phyloP scores from a whole-genome alignment of 1,140 invertebrate species.

The Drosophila kohkoa region DNA sequence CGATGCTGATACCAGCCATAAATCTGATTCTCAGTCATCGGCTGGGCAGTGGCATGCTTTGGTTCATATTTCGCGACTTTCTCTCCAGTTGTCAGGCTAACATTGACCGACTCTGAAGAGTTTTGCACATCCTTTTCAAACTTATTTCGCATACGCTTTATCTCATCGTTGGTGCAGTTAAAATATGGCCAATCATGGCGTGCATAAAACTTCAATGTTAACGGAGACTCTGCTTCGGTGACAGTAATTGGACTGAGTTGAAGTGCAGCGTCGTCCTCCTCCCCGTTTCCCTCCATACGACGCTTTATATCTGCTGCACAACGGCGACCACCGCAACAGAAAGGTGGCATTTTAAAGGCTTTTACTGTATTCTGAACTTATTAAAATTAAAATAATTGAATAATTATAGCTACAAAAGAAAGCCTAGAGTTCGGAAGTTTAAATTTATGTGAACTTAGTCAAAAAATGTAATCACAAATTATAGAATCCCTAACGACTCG shows the following conservation, averaged over 20 bases:
- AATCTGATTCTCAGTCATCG: slow-evolving; percentile 62
- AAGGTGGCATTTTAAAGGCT: slow-evolving; percentile 51
- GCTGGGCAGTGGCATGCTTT: slow-evolving; percentile 58
- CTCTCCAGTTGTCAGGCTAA: background rate
- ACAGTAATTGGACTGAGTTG: slow-evolving; percentile 5
- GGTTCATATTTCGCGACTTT: slow-evolving; percentile 34
- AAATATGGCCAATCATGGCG: slow-evolving; percentile 70
- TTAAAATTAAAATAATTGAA: slow-evolving; percentile 15
- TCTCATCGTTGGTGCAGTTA: slow-evolving; percentile 50
- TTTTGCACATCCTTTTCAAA: slow-evolving; percentile 50
- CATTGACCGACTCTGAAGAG: background rate
- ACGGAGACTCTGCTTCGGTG: slow-evolving; percentile 45
- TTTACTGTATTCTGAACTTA: slow-evolving; percentile 6
- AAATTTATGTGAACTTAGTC: background rate
- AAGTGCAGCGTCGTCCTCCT: background rate
- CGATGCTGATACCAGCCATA: slow-evolving; percentile 73
- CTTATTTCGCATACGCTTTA: slow-evolving; percentile 45
- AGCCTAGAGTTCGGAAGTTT: background rate
- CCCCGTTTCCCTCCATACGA: background rate
- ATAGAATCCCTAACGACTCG: background rate
- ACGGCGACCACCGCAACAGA: slow-evolving; percentile 62
- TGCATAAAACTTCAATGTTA: slow-evolving; percentile 67
- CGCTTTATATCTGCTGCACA: slow-evolving; percentile 45
- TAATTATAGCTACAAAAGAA: background rate
- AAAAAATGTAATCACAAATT: background rate